Percentiles rank a stretch among this genome's conserved stretches.
Conservation (phyloP, 1,140 invertebrate species). For the Tenebrio molitor region DNA sequence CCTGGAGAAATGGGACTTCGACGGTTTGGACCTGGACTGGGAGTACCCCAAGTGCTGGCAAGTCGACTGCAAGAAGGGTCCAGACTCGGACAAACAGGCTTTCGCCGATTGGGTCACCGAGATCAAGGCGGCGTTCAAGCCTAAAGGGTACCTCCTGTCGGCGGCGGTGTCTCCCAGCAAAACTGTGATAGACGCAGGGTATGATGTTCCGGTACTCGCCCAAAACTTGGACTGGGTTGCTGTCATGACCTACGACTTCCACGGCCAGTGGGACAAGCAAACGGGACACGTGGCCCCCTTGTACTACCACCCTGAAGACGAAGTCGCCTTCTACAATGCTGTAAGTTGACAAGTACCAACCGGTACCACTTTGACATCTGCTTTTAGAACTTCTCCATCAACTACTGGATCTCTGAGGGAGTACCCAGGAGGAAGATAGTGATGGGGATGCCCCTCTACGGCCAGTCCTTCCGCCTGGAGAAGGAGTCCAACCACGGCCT, state of each 20-base stretch:
- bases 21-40: slow-evolving; percentile 92
- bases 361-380: not conserved
- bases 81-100: slow-evolving; percentile 83
- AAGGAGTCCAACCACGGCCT: slow-evolving; percentile 74
- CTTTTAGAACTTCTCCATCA: slow-evolving; percentile 84
- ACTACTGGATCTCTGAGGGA: slow-evolving; percentile 90
- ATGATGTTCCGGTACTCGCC: slow-evolving; percentile 82
- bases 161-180: slow-evolving; percentile 91
- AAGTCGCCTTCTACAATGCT: slow-evolving; percentile 78
- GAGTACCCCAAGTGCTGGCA: slow-evolving; percentile 95
- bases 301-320: slow-evolving; percentile 84
- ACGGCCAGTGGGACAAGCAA: slow-evolving; percentile 87
- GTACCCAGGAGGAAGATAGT: slow-evolving; percentile 84
- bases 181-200: slow-evolving; percentile 86
- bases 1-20: slow-evolving; percentile 86
- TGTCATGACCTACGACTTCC: slow-evolving; percentile 90
- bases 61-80: slow-evolving; percentile 85
- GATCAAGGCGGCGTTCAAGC: slow-evolving; percentile 80
- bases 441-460: slow-evolving; percentile 93
- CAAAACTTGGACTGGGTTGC: slow-evolving; percentile 86
- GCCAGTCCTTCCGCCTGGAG: slow-evolving; percentile 83
- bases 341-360: slow-evolving; percentile 65
- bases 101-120: slow-evolving; percentile 83
- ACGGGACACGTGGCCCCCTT: slow-evolving; percentile 89
- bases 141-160: slow-evolving; percentile 81